Conservation (phyloP, 2,113 vertebrate species). For the Sialia sialis region DNA sequence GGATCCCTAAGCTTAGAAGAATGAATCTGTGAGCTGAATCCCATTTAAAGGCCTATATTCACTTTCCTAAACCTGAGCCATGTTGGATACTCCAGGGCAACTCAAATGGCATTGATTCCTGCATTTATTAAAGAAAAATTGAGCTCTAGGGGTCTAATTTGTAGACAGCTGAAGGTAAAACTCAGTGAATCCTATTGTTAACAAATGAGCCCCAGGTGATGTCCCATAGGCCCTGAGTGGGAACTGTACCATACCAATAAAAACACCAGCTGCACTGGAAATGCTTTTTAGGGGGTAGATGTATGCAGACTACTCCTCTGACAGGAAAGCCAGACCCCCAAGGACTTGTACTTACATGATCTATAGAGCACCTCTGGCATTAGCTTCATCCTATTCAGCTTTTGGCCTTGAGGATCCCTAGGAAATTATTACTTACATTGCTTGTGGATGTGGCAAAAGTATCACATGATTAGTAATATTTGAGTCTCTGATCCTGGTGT, state of each 20-base stretch:
- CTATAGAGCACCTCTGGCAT: not conserved
- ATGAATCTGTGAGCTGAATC: not conserved
- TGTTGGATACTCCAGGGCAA: not conserved
- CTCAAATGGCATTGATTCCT: not conserved
- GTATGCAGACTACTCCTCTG: not conserved
- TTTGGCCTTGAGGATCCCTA: not conserved
- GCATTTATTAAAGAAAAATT: not conserved
- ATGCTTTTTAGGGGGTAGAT: not conserved
- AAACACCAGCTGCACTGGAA: not conserved
- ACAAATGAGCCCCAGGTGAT: not conserved
- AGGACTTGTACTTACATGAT: not conserved
- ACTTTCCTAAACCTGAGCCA: not conserved
- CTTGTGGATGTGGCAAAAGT: not conserved
- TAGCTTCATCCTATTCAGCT: not conserved
- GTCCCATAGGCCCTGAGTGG: not conserved
- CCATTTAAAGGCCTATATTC: not conserved
- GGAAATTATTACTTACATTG: not conserved
- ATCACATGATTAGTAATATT: not conserved
- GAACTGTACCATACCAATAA: not conserved
- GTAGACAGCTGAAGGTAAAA: not conserved
- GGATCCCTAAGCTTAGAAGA: not conserved
- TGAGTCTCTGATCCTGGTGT: not conserved
- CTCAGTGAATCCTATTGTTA: conserved; percentile 1
- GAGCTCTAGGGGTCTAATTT: conserved; percentile 16
- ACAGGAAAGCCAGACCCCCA: not conserved